A percentile compares a stretch with the other conserved stretches of the same genome.
Evolutionary conservation across 2,113 vertebrate genomes (phyloP).

Genomic region (Athene noctua): DNA sequence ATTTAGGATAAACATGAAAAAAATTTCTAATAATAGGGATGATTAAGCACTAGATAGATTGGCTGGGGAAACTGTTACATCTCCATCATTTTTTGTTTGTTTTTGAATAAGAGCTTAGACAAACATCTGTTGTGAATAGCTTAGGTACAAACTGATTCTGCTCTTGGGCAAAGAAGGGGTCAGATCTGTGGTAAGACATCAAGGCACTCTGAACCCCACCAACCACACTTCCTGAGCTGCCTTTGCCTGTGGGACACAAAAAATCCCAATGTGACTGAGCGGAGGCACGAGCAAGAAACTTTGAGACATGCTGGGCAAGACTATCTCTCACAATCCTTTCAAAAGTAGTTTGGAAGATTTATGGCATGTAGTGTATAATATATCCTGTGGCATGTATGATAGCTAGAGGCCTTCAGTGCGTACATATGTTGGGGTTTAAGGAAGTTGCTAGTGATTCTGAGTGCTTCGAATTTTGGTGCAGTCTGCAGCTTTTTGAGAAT

Average conservation of each 20-base stretch:
- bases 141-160: constrained; percentile 7
- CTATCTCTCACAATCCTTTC: not conserved
- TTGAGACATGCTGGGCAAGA: not conserved
- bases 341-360: not conserved
- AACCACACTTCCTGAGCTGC: not conserved
- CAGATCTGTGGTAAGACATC: not conserved
- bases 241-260: not conserved
- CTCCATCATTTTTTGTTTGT: not conserved
- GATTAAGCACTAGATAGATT: constrained; percentile 16
- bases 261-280: rapidly evolving
- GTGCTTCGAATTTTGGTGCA: not conserved
- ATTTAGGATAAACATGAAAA: not conserved
- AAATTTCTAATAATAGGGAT: not conserved
- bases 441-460: not conserved
- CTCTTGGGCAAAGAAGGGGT: not conserved
- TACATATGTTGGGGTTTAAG: not conserved
- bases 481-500: not conserved
- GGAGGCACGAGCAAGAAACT: not conserved
- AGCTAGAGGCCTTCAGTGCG: not conserved
- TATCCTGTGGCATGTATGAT: not conserved
- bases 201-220: not conserved
- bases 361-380: not conserved
- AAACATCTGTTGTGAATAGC: constrained; percentile 19
- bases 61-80: not conserved
- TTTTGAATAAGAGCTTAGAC: constrained; percentile 13